Percentiles rank a stretch among this genome's conserved stretches.
phyloP scores from a whole-genome alignment of 2,797 vertebrate genomes.

The Eulemur albifrons region DNA sequence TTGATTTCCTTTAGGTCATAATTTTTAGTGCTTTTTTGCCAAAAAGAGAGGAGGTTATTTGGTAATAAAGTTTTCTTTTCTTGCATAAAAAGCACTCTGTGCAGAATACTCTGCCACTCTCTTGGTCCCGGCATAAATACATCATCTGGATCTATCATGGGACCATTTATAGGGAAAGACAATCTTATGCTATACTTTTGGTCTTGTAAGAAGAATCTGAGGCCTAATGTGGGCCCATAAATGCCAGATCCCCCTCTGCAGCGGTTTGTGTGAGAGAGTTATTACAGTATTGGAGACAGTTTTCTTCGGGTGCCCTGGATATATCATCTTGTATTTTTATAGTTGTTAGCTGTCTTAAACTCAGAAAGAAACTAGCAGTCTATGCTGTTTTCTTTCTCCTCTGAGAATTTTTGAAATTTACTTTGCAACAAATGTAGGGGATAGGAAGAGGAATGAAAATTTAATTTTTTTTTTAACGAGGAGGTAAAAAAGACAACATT shows the following conservation, averaged over 20 bases:
- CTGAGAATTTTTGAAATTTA: background rate
- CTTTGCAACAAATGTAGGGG: background rate
- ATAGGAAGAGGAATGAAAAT: background rate
- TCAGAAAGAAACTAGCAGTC: background rate
- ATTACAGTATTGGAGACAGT: background rate
- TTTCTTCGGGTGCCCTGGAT: background rate
- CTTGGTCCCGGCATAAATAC: background rate
- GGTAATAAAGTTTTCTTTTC: constrained; percentile 46
- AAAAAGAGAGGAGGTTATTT: constrained; percentile 37
- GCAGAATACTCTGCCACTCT: background rate
- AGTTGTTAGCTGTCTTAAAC: background rate
- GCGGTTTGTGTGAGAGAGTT: background rate
- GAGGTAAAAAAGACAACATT: background rate
- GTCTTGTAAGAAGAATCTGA: background rate
- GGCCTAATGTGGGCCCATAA: background rate
- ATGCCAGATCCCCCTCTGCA: background rate
- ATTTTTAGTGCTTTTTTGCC: constrained; percentile 47
- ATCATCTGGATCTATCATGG: background rate
- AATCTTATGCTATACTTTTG: background rate
- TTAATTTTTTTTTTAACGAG: background rate
- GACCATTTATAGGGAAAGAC: background rate
- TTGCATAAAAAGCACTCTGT: constrained; percentile 40
- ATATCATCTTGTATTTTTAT: background rate
- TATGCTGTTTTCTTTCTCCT: background rate
- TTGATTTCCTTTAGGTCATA: constrained; percentile 63